phyloP scores from a whole-genome alignment of 2,113 vertebrate genomes.

The Cinclus cinclus region DNA sequence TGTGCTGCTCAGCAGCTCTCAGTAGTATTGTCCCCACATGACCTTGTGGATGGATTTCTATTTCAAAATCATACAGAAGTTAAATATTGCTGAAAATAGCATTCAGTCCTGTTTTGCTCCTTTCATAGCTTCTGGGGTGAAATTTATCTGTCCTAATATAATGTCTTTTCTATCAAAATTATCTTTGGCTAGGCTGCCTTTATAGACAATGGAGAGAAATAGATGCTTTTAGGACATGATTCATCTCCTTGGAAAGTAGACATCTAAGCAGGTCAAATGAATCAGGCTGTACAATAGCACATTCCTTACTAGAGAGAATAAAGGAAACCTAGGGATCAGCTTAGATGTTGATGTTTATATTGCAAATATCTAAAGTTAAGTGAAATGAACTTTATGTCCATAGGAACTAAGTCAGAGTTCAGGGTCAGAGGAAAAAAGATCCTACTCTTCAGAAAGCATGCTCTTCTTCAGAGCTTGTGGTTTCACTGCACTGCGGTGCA shows the following conservation, averaged over 20 bases:
- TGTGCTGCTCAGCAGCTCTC: not conserved
- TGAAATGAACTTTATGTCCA: not conserved
- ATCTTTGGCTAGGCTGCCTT: constrained; percentile 8
- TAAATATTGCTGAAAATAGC: constrained; percentile 20
- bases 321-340: not conserved
- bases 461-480: not conserved
- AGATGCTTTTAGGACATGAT: constrained; percentile 24
- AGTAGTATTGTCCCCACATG: constrained; percentile 1
- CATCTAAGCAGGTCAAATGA: constrained; percentile 58
- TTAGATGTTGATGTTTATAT: not conserved
- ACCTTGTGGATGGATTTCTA: not conserved
- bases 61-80: not conserved
- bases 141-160: constrained; percentile 3
- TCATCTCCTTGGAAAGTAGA: not conserved
- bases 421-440: not conserved
- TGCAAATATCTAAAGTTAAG: not conserved
- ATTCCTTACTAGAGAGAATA: constrained; percentile 15
- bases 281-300: constrained; percentile 18
- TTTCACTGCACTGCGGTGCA: not conserved
- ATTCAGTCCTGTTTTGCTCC: not conserved
- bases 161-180: not conserved
- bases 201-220: constrained; percentile 11
- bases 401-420: not conserved
- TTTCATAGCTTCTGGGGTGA: not conserved
- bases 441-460: not conserved